Base-by-base conservation (phyloP, 2,113 vertebrate genomes). In the Zosterops japonicus region DNA sequence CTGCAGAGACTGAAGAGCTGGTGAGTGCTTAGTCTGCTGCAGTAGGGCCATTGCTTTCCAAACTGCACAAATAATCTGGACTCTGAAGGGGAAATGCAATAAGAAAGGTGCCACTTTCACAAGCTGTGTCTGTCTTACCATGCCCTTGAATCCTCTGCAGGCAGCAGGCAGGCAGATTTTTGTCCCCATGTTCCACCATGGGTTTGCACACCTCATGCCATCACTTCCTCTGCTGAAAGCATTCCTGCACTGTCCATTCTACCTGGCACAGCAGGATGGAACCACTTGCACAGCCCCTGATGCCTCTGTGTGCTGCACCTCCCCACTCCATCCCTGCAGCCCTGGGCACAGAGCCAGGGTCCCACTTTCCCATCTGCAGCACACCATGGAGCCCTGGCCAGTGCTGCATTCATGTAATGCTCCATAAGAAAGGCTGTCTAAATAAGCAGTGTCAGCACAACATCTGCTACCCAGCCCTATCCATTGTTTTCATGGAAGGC, bases 401-500 rank as follows among this genome's bases (percentile, higher is more conserved):
- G 60, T 0, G 2, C 79, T 87, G 86, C 28, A 11, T 53, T 90
- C 85, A 10, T n/a, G 50, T 13, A 77, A 81, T 52, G 75, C 79
- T 96, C 77, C 87, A 57, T 25, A 33, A 89, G 63, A 59, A 56
- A 63, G 44, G 55, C 81, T 92, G 13, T 60, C 88, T 86, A 79
- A 94, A 91, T 15, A 92, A 88, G 41, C 88, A 91, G 25, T 9
- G 28, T 53, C 35, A 90, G 47, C 23, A 11, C 70, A 85, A 79
- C 85, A 76, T 93, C 85, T 91, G 69, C 78, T 77, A 41, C 60
- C 20, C 75, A 94, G 63, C 31, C 79, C 28, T 60, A 79, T 12
- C 50, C 55, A 18, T 6, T 86, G 47, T 74, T 77, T 86, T 69
- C 42, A 59, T 13, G 27, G 42, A 71, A 14, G 63, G 29, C 12